phyloP scores from a whole-genome alignment of 92 coral and sea anemone species.

The Palythoa grandiflora region DNA sequence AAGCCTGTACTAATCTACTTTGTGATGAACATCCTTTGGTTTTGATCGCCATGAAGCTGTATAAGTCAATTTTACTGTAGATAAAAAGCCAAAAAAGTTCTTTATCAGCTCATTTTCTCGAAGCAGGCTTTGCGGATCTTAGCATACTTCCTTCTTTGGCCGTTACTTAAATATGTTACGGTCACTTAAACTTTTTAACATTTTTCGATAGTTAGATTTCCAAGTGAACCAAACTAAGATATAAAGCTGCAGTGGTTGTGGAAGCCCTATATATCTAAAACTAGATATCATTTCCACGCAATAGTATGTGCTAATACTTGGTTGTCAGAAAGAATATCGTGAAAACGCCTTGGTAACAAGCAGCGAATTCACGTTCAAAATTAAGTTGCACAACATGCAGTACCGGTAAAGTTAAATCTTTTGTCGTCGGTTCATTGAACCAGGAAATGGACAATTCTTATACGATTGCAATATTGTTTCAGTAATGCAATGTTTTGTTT shows the following conservation, averaged over 20 bases:
- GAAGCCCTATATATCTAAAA: neutral
- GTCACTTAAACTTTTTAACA: neutral
- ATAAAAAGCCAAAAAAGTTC: neutral
- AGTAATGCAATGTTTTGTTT: neutral
- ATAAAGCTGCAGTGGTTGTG: neutral
- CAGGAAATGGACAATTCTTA: neutral
- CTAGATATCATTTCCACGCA: neutral
- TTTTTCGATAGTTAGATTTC: neutral
- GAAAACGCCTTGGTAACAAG: neutral
- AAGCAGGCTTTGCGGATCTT: no score
- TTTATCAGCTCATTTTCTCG: neutral
- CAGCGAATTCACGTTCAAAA: neutral
- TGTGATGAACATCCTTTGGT: neutral
- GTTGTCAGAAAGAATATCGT: neutral
- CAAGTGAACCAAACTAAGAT: neutral
- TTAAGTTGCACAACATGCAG: neutral
- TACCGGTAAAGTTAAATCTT: neutral
- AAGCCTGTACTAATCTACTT: neutral
- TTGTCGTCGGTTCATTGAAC: slow-evolving; percentile 34
- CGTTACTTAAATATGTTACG: neutral
- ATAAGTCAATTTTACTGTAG: neutral
- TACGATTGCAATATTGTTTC: neutral
- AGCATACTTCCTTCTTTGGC: neutral
- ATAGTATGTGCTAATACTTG: neutral
- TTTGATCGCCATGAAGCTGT: neutral